A percentile compares a stretch with the other conserved stretches of the same genome.
phyloP scores from a whole-genome alignment of 1,140 invertebrate genomes.

The Pseudomyrmex sp. region DNA sequence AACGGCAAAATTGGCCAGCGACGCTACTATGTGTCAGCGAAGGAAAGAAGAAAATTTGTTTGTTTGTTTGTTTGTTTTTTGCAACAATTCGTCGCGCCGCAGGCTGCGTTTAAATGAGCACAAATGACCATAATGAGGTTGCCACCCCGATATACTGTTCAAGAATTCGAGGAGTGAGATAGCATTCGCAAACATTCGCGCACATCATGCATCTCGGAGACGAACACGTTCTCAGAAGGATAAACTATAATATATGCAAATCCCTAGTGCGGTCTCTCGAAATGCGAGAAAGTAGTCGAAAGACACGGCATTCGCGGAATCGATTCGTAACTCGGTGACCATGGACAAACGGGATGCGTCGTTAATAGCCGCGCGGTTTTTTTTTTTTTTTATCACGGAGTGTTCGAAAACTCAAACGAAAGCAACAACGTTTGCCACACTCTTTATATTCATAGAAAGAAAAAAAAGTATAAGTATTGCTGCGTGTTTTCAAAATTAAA shows the following conservation, averaged over 20 bases:
- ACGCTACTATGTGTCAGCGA: slow-evolving; percentile 25
- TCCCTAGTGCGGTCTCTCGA: slow-evolving; percentile 75
- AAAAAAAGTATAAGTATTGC: no score
- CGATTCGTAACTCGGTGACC: slow-evolving; percentile 73
- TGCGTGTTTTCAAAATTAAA: no score
- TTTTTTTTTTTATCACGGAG: not conserved
- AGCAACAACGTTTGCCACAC: not conserved
- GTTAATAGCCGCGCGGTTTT: slow-evolving; percentile 26
- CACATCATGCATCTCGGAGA: slow-evolving; percentile 78
- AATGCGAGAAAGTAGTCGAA: slow-evolving; percentile 78
- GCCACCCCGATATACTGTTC: slow-evolving; percentile 73
- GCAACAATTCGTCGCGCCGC: slow-evolving; percentile 21
- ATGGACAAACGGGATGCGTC: slow-evolving; percentile 36
- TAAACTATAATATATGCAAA: slow-evolving; percentile 86
- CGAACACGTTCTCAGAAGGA: slow-evolving; percentile 84
- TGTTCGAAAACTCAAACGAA: not conserved
- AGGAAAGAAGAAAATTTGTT: not conserved
- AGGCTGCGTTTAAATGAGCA: slow-evolving; percentile 52
- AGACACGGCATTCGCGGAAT: slow-evolving; percentile 80
- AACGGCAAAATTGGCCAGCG: slow-evolving; percentile 33
- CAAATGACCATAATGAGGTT: slow-evolving; percentile 65
- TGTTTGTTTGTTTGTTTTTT: not conserved
- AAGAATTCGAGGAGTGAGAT: slow-evolving; percentile 63
- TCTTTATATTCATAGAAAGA: not conserved
- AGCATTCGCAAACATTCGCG: slow-evolving; percentile 77